Conservation (phyloP, 2,113 vertebrate genomes). For the Pavo muticus region DNA sequence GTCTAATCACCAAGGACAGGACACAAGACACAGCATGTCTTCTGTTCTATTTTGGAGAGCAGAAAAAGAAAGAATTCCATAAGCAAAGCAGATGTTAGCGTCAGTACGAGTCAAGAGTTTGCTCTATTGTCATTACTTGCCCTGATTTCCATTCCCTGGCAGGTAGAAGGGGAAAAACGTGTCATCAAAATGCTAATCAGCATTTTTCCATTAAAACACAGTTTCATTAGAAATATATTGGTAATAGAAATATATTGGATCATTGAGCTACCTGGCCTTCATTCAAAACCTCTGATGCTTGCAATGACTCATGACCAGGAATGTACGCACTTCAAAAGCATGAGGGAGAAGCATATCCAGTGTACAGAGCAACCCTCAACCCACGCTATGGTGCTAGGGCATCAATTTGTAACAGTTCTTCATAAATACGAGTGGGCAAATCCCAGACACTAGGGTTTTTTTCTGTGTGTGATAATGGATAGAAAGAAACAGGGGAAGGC, state of each 20-base stretch:
- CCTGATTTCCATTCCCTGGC: not conserved
- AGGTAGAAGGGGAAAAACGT: not conserved
- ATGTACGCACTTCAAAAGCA: slow-evolving; percentile 7
- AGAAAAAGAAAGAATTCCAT: not conserved
- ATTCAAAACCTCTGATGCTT: not conserved
- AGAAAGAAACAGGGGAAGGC: not conserved
- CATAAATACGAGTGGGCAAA: not conserved
- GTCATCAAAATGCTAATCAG: not conserved
- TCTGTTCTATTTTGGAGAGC: not conserved
- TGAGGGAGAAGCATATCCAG: not conserved
- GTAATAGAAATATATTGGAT: not conserved
- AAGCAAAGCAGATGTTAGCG: not conserved
- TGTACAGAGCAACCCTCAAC: not conserved
- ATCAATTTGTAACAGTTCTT: not conserved
- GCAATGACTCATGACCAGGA: not conserved
- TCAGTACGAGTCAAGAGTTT: not conserved
- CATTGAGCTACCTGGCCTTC: not conserved
- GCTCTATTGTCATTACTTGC: not conserved
- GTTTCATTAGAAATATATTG: not conserved
- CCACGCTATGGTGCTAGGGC: not conserved
- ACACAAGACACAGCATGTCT: not conserved
- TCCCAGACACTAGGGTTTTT: not conserved
- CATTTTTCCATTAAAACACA: not conserved
- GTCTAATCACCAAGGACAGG: not conserved
- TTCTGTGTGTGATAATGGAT: not conserved